These are phyloP conservation scores for Hypsibius dujardini DNA, from an alignment of 1,140 invertebrate species.

Conservation along the genomic window DNA sequence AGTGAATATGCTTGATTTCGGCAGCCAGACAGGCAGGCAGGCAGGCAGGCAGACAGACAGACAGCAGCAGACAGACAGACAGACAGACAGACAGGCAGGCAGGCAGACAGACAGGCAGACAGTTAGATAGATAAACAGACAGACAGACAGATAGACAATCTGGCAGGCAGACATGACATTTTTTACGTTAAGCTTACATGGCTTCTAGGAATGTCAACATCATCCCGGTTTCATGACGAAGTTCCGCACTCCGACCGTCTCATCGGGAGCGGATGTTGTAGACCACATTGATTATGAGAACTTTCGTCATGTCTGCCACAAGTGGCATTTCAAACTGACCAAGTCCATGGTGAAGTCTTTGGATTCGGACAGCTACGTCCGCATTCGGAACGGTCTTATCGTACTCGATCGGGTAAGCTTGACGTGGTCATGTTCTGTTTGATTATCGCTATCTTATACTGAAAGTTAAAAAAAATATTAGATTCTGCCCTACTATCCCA, in stretches of 20 bases:
- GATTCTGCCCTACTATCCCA: constrained; percentile 76
- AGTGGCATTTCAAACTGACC: constrained; percentile 97
- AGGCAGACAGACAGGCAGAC: too few relatives aligned
- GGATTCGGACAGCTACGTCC: constrained; percentile 89
- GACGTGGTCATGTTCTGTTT: not conserved
- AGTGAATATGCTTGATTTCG: constrained; percentile 20
- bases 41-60: too few relatives aligned
- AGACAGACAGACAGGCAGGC: too few relatives aligned
- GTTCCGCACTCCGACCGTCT: constrained; percentile 64
- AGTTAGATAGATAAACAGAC: too few relatives aligned
- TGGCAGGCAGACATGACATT: too few relatives aligned
- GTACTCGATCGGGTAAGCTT: constrained; percentile 45
- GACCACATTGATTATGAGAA: constrained; percentile 94
- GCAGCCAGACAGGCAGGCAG: too few relatives aligned
- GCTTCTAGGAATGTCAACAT: constrained; percentile 74
- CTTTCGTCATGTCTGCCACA: constrained; percentile 90
- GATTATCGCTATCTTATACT: not conserved
- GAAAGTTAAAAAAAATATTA: constrained; percentile 28
- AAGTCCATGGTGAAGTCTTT: constrained; percentile 85
- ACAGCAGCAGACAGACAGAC: too few relatives aligned
- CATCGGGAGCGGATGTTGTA: constrained; percentile 55
- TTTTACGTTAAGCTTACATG: too few relatives aligned
- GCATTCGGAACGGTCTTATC: constrained; percentile 85
- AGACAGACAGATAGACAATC: too few relatives aligned
- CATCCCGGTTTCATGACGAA: constrained; percentile 94